These are phyloP conservation scores for Sanderia malayensis DNA, from an alignment of 30 jellyfish, hydroid and myxozoan genomes.

Conservation along the genomic window DNA sequence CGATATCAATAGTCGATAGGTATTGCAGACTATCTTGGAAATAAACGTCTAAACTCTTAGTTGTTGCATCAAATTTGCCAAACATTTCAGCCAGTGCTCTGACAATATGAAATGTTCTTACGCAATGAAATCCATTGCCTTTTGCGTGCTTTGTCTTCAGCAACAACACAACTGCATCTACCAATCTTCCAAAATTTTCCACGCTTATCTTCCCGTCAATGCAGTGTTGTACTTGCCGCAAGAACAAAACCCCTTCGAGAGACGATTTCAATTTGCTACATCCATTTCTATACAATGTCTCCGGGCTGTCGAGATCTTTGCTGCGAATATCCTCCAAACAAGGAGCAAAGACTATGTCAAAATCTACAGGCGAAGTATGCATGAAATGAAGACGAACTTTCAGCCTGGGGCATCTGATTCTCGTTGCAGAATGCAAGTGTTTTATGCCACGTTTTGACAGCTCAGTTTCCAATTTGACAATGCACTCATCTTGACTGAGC, in stretches of 20 bases:
- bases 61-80: background rate
- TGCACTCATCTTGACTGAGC: slow-evolving; percentile 52
- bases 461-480: slow-evolving; percentile 55
- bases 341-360: slow-evolving; percentile 78
- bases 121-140: slow-evolving; percentile 91
- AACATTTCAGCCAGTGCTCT: slow-evolving; percentile 68
- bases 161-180: slow-evolving; percentile 52
- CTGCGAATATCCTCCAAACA: slow-evolving; percentile 30
- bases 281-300: slow-evolving; percentile 19
- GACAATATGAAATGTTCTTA: slow-evolving; percentile 93
- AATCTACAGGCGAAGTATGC: slow-evolving; percentile 61
- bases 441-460: slow-evolving; percentile 61
- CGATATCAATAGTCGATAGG: slow-evolving; percentile 32
- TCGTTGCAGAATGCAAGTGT: slow-evolving; percentile 69
- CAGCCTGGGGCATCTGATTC: slow-evolving; percentile 92
- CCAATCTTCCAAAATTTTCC: slow-evolving; percentile 61
- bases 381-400: slow-evolving; percentile 55
- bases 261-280: slow-evolving; percentile 58
- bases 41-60: slow-evolving; percentile 23
- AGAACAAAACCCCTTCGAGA: slow-evolving; percentile 75
- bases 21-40: slow-evolving; percentile 37
- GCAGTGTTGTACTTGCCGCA: slow-evolving; percentile 35
- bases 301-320: background rate
- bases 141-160: slow-evolving; percentile 68
- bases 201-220: slow-evolving; percentile 29